Evolutionary conservation across 2,113 vertebrate species (phyloP).

Genomic region (Gracilinanus agilis): DNA sequence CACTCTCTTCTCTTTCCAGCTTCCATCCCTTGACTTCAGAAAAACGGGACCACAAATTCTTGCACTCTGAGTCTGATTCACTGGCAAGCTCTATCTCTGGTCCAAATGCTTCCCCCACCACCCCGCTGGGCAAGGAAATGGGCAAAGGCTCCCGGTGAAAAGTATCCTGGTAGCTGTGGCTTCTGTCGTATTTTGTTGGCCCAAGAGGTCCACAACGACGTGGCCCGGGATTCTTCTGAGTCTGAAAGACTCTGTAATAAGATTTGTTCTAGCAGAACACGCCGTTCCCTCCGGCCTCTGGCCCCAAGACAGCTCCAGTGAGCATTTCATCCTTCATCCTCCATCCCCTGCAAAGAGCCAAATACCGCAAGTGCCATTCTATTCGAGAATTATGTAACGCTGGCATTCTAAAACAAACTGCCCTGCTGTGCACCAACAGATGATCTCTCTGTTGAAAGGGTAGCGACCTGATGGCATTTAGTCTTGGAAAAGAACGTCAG

Average conservation of each 20-base stretch:
- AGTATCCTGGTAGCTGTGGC: neutral
- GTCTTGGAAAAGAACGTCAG: neutral
- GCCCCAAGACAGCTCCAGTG: neutral
- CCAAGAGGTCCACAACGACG: neutral
- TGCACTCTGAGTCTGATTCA: neutral
- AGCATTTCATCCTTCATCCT: neutral
- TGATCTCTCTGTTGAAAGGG: neutral
- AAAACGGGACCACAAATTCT: neutral
- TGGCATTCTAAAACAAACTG: constrained; percentile 2
- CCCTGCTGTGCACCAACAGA: neutral
- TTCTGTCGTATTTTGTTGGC: neutral
- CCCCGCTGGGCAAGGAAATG: no score
- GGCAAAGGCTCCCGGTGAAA: neutral
- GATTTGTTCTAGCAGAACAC: neutral
- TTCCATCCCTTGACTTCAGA: neutral
- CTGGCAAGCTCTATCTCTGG: neutral
- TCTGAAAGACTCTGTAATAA: neutral
- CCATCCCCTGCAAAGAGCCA: neutral
- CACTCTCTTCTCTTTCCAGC: neutral
- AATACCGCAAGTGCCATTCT: neutral
- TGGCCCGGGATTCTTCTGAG: neutral
- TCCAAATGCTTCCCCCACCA: neutral
- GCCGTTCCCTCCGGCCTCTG: neutral
- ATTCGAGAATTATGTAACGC: constrained; percentile 1
- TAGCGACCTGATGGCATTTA: neutral